Conservation (phyloP, 2,888 invertebrate genomes). For the Polymixis lichenea region DNA sequence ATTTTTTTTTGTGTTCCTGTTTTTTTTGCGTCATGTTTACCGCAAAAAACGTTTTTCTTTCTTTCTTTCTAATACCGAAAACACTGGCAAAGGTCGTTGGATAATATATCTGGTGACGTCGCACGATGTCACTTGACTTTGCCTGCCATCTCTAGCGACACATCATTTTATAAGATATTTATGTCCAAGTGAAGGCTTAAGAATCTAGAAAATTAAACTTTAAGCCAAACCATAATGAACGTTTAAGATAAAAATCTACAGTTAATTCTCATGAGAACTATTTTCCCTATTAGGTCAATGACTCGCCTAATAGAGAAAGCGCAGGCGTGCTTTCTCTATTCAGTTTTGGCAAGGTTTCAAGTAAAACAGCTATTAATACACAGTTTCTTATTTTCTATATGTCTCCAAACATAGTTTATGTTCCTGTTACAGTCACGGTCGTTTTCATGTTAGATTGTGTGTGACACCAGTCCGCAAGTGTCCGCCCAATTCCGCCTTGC, state of each 20-base stretch:
- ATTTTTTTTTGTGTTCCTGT: too few species aligned
- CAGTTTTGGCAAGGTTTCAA: conserved; percentile 42
- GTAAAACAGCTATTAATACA: conserved; percentile 26
- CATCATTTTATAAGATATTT: not conserved
- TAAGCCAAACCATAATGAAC: not conserved
- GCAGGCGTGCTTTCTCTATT: conserved; percentile 4
- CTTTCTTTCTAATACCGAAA: too few species aligned
- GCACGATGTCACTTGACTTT: not conserved
- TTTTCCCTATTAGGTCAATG: conserved; percentile 13
- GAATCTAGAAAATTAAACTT: not conserved
- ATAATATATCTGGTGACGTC: not conserved
- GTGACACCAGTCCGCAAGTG: conserved; percentile 37
- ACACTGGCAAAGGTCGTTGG: too few species aligned
- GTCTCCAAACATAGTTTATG: conserved; percentile 19
- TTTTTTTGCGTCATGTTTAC: too few species aligned
- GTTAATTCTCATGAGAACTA: not conserved
- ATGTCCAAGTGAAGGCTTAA: not conserved
- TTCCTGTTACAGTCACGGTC: conserved; percentile 21
- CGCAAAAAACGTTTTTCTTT: too few species aligned
- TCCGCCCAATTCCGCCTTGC: conserved; percentile 32
- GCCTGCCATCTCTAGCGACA: not conserved
- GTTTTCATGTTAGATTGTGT: conserved; percentile 34
- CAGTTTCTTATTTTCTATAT: conserved; percentile 8
- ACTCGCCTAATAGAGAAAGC: too few species aligned
- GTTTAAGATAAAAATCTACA: not conserved